phyloP scores from a whole-genome alignment of 2,113 vertebrate genomes.

The Epinephelus fuscoguttatus region DNA sequence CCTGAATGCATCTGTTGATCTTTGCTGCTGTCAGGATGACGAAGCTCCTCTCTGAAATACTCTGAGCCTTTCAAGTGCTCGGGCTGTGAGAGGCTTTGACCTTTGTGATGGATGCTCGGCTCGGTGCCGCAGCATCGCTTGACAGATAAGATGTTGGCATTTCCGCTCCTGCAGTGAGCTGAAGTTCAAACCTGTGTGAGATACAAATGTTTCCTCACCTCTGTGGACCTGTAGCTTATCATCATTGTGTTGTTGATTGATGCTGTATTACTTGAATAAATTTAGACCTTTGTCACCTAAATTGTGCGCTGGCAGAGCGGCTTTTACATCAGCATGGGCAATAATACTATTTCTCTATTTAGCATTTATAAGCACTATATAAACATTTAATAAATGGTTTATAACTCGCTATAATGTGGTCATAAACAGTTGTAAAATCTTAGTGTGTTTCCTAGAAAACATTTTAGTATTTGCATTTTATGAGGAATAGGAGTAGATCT shows the following conservation, averaged over 20 bases:
- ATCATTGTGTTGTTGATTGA: neutral
- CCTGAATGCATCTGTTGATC: slow-evolving; percentile 5
- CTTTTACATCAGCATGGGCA: neutral
- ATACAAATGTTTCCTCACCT: neutral
- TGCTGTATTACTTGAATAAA: neutral
- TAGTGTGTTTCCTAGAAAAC: neutral
- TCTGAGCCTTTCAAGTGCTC: slow-evolving; percentile 48
- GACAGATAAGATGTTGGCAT: slow-evolving; percentile 45
- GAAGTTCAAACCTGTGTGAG: slow-evolving; percentile 7
- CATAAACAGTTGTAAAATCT: neutral
- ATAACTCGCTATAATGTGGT: neutral
- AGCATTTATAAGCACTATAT: neutral
- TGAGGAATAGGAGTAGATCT: neutral
- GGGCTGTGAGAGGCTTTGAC: slow-evolving; percentile 56
- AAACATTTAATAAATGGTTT: neutral
- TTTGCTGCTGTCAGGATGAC: slow-evolving; percentile 22
- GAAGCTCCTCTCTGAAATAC: slow-evolving; percentile 38
- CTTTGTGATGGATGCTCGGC: slow-evolving; percentile 63
- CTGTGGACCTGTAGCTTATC: neutral
- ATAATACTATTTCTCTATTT: neutral
- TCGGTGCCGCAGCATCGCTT: neutral
- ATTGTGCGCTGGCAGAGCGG: neutral
- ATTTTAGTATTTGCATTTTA: neutral
- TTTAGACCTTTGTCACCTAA: neutral
- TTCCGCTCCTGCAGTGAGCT: slow-evolving; percentile 24